phyloP scores from a whole-genome alignment of 1,140 invertebrate genomes.

The Periplaneta americana region DNA sequence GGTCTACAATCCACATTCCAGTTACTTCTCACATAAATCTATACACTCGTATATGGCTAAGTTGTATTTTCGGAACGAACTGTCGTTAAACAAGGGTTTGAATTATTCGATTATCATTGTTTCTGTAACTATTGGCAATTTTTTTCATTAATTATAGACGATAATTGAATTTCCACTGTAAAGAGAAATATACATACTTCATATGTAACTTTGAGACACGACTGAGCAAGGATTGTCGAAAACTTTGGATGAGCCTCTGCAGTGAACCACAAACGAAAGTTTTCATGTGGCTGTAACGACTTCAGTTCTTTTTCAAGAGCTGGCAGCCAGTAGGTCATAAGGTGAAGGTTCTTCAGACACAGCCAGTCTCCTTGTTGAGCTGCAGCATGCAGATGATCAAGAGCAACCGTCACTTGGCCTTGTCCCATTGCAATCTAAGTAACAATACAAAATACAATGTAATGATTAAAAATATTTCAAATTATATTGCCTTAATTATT shows the following conservation, averaged over 20 bases:
- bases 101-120: too few relatives aligned
- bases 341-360: conserved; percentile 83
- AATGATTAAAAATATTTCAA: too few relatives aligned
- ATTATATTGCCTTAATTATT: too few relatives aligned
- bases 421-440: conserved; percentile 67
- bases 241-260: conserved; percentile 63
- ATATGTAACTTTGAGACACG: conserved; percentile 77
- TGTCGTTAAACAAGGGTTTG: too few relatives aligned
- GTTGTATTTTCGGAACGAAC: too few relatives aligned
- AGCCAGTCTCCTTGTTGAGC: conserved; percentile 63
- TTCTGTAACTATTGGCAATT: too few relatives aligned
- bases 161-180: too few relatives aligned
- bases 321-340: conserved; percentile 73
- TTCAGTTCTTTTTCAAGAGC: conserved; percentile 66
- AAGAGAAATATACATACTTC: too few relatives aligned
- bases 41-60: too few relatives aligned
- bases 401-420: conserved; percentile 59
- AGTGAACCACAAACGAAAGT: conserved; percentile 74
- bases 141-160: too few relatives aligned
- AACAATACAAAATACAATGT: not conserved
- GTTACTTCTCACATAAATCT: too few relatives aligned
- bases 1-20: too few relatives aligned
- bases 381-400: conserved; percentile 37
- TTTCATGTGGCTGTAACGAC: conserved; percentile 46
- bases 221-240: conserved; percentile 55